These are phyloP conservation scores for Hydrolagus colliei DNA, from an alignment of 2,797 vertebrate genomes.

Conservation along the genomic window DNA sequence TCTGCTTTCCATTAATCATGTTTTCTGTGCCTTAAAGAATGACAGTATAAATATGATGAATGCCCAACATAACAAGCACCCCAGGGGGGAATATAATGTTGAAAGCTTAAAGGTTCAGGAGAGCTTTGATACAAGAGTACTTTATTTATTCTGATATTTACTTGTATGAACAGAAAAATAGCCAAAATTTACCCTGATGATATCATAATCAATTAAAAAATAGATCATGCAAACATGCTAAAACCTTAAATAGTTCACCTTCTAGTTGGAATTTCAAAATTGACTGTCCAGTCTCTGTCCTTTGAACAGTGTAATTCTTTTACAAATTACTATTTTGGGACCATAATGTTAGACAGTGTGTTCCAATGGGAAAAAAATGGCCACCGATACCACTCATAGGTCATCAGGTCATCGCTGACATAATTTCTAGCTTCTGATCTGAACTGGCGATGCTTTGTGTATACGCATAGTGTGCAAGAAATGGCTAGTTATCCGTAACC, in stretches of 20 bases:
- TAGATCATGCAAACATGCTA: neutral
- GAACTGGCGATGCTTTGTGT: too few species aligned
- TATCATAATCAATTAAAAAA: neutral
- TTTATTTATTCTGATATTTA: neutral
- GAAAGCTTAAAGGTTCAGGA: neutral
- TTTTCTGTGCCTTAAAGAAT: neutral
- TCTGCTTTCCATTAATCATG: constrained; percentile 12
- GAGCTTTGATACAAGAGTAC: neutral
- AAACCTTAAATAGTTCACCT: neutral
- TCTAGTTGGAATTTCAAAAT: too few species aligned
- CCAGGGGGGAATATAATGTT: neutral
- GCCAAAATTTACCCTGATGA: neutral
- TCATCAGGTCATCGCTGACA: too few species aligned
- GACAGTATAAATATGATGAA: neutral
- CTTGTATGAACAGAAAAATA: neutral
- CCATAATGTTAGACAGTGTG: too few species aligned
- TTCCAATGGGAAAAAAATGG: too few species aligned
- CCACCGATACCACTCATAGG: too few species aligned
- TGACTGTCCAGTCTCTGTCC: too few species aligned
- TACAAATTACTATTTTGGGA: too few species aligned
- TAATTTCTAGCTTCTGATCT: too few species aligned
- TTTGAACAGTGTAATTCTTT: too few species aligned
- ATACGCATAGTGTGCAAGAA: too few species aligned
- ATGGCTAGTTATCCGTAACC: too few species aligned
- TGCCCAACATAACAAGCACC: constrained; percentile 14